A percentile compares a stretch with the other conserved stretches of the same genome.
phyloP scores from a whole-genome alignment of 2,113 vertebrate species.

The Bungarus multicinctus region DNA sequence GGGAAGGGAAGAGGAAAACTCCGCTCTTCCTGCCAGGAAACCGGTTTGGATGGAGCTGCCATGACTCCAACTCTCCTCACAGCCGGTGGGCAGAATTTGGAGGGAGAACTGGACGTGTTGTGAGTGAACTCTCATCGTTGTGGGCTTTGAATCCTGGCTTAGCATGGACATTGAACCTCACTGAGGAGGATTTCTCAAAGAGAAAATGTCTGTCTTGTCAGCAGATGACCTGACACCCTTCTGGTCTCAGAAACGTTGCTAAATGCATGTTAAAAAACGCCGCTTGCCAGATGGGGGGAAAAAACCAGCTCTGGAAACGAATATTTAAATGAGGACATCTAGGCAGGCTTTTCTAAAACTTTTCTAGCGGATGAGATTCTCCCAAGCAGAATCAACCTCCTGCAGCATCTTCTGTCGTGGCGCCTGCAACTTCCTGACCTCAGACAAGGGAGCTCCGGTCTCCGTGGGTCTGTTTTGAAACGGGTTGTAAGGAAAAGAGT shows the following conservation, averaged over 20 bases:
- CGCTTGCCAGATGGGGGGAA: neutral
- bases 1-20: neutral
- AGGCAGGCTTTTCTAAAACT: neutral
- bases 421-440: neutral
- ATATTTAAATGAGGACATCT: neutral
- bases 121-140: neutral
- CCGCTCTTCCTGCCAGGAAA: neutral
- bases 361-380: neutral
- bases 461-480: neutral
- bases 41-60: neutral
- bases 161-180: neutral
- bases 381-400: neutral
- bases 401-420: neutral
- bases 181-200: neutral
- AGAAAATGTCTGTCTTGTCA: neutral
- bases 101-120: neutral
- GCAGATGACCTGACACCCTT: neutral
- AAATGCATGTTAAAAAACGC: neutral
- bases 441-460: neutral
- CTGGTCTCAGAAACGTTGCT: neutral
- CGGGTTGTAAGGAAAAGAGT: neutral
- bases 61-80: neutral
- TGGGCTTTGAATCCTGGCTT: neutral
- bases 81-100: neutral
- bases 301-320: neutral